Evolutionary conservation across 2,797 vertebrate species (phyloP), one percentile per base, ranked within the genome.

Genomic region (Anabas testudineus): DNA sequence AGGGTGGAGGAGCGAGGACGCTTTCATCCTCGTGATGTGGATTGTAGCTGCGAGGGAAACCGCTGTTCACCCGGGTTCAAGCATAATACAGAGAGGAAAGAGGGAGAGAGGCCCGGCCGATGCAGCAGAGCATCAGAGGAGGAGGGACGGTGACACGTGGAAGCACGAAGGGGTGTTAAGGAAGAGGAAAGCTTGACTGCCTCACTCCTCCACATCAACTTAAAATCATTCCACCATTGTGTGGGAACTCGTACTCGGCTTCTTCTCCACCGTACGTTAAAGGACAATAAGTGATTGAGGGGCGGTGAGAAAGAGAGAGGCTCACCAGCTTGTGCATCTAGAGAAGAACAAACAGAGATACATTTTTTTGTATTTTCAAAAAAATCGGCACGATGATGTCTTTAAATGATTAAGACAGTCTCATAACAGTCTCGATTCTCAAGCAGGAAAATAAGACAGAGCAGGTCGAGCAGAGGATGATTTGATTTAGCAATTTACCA

Each of bases 1-100:
- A 9, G 36, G 0, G 52, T 12, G 22, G 10, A n/a, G 19, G 19
- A 42, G 49, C 64, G 39, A 10, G 19, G 46, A 70, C 58, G 14
- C 60, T 86, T 86, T 86, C 68, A 82, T 87, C 76, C 60, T 78
- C 37, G 0, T 64, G 80, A 59, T 21, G 56, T 48, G 53, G 21
- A 47, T n/a, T 45, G 43, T 46, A 30, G 69, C 67, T 79, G 56
- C 10, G 18, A 74, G 72, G 72, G 42, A 51, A 52, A 55, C 47
- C 43, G 37, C 59, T 37, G 66, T 87, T 86, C 89, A 73, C 85
- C 51, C 0, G 71, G 37, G 83, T 83, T 84, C 79, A 80, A 26
- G 13, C 12, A 18, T n/a, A 26, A 69, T 8, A 67, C 30, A 78
- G 65, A 71, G 68, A 70, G 43, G 58, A 32, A 28, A 22, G n/a